These are phyloP conservation scores for Artibeus lituratus DNA, from an alignment of 2,797 vertebrate genomes.

Conservation along the genomic window DNA sequence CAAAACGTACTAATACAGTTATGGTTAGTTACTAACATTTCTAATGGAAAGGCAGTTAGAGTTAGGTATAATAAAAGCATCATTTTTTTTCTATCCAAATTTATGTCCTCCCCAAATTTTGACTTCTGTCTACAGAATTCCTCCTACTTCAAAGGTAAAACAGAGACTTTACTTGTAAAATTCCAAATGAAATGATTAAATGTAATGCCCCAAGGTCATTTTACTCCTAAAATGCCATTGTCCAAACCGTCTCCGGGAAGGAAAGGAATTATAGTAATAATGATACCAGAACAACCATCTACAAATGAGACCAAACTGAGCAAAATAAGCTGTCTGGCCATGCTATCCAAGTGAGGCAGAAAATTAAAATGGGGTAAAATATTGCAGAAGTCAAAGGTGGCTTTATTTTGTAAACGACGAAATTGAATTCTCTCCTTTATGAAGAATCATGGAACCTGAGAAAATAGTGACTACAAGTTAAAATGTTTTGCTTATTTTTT, in stretches of 20 bases:
- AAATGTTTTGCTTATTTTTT: background rate
- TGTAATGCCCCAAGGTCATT: background rate
- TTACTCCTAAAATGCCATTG: background rate
- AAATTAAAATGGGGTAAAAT: background rate
- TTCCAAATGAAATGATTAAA: background rate
- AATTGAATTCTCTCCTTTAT: background rate
- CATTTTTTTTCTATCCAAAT: background rate
- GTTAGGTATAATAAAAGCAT: background rate
- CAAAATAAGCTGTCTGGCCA: background rate
- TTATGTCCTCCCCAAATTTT: background rate
- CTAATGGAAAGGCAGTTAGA: background rate
- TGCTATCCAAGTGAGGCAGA: background rate
- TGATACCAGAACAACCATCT: background rate
- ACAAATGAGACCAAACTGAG: background rate
- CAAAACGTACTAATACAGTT: background rate
- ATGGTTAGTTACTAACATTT: background rate
- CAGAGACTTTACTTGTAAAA: conserved; percentile 9
- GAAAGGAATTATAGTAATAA: background rate
- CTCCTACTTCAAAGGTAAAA: background rate
- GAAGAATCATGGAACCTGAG: background rate
- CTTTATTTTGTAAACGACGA: background rate
- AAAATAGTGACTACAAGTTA: background rate
- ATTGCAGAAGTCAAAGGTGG: background rate
- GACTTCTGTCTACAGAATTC: background rate
- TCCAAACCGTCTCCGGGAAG: background rate